Percentiles rank a stretch among this genome's conserved stretches.
Conservation (phyloP, 2,113 vertebrate genomes). For the Psilopogon haemacephalus region DNA sequence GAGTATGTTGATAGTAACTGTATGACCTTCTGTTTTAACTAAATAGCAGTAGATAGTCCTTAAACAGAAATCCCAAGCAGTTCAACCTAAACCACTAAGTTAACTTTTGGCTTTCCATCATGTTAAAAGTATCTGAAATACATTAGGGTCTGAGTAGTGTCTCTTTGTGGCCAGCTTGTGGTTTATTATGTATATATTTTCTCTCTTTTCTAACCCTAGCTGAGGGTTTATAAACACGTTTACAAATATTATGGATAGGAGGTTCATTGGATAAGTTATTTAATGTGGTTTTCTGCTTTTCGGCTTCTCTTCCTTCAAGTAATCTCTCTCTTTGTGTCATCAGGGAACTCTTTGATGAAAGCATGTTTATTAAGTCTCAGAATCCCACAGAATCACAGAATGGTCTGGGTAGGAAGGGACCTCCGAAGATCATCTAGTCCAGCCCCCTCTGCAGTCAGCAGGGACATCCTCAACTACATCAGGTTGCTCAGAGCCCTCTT, state of each 20-base stretch:
- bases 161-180: background rate
- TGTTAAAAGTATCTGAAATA: background rate
- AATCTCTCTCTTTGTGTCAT: background rate
- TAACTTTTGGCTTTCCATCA: background rate
- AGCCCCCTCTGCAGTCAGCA: too few species aligned
- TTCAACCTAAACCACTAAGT: background rate
- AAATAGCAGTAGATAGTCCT: background rate
- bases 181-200: background rate
- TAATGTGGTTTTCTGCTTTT: background rate
- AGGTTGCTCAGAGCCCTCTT: too few species aligned
- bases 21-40: background rate
- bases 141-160: background rate
- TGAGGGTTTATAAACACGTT: background rate
- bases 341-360: background rate
- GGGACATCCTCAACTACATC: too few species aligned
- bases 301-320: background rate
- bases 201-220: background rate
- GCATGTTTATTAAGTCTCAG: background rate
- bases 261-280: background rate
- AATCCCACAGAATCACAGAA: too few species aligned
- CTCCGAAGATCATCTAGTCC: too few species aligned
- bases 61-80: background rate
- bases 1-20: background rate
- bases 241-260: background rate
- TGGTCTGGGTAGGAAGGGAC: too few species aligned